Conservation (phyloP, 2,797 vertebrate species). For the Myotis daubentonii region DNA sequence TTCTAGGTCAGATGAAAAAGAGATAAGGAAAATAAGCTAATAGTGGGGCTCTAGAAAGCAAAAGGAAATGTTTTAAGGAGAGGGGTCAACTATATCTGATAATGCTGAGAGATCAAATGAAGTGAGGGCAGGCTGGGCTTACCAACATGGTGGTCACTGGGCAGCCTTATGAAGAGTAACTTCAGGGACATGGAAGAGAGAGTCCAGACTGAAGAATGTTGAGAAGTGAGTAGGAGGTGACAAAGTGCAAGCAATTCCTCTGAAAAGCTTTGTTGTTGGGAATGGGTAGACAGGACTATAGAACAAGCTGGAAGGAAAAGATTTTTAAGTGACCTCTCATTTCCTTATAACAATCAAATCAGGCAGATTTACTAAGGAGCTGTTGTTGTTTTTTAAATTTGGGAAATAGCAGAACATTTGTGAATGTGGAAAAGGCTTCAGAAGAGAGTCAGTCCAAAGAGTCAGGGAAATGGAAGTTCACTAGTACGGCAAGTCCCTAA, state of each 20-base stretch:
- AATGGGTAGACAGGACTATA: neutral
- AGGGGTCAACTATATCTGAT: neutral
- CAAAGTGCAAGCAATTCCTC: neutral
- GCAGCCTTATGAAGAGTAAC: neutral
- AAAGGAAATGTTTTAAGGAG: neutral
- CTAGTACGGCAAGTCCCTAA: neutral
- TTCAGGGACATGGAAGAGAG: neutral
- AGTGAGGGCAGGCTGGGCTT: neutral
- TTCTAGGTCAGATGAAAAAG: neutral
- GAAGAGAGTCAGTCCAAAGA: constrained; percentile 3
- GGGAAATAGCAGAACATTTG: neutral
- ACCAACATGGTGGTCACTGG: neutral
- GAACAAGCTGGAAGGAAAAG: neutral
- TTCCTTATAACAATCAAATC: neutral
- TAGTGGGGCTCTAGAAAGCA: neutral
- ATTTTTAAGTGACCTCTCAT: neutral
- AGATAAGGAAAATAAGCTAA: neutral
- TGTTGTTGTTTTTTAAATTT: neutral
- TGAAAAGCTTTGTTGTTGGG: neutral
- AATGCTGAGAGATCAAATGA: neutral
- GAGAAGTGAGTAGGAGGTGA: neutral
- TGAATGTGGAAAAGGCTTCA: constrained; percentile 1
- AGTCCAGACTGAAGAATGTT: neutral
- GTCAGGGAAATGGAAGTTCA: neutral
- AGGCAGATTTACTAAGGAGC: neutral